A percentile compares a stretch with the other conserved stretches of the same genome.
Evolutionary conservation across 2,888 invertebrate genomes (phyloP).

Genomic region (Lycocerus yunnanus): DNA sequence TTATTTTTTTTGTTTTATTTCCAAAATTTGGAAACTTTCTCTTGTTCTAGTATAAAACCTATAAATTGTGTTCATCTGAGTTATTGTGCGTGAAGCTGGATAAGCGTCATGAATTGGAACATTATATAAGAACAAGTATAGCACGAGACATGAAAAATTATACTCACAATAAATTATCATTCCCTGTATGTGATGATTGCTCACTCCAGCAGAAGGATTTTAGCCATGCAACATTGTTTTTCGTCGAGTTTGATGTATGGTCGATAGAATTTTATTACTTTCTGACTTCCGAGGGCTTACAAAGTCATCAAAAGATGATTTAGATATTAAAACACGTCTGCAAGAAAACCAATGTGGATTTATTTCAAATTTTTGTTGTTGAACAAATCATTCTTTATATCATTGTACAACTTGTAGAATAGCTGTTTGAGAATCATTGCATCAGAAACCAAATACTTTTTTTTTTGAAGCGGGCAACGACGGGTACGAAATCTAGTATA

Average conservation of each 20-base stretch:
- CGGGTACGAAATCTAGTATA: no score
- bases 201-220: not conserved
- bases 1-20: not conserved
- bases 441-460: no score
- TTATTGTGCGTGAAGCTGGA: not conserved
- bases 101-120: not conserved
- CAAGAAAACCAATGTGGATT: no score
- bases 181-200: not conserved
- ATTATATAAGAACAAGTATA: not conserved
- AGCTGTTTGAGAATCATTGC: no score
- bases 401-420: no score
- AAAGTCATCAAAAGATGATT: not conserved
- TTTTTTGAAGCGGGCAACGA: no score
- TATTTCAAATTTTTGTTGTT: no score
- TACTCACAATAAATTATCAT: not conserved
- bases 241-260: not conserved
- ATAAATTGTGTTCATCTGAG: not conserved
- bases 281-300: not conserved
- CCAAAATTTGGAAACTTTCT: not conserved
- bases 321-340: no score
- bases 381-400: no score
- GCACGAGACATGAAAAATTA: not conserved
- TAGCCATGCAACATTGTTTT: not conserved
- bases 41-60: not conserved
- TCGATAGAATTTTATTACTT: not conserved